A percentile compares a stretch with the other conserved stretches of the same genome.
Evolutionary conservation across 2,113 vertebrate genomes (phyloP).

Genomic region (Ardeotis arabs): DNA sequence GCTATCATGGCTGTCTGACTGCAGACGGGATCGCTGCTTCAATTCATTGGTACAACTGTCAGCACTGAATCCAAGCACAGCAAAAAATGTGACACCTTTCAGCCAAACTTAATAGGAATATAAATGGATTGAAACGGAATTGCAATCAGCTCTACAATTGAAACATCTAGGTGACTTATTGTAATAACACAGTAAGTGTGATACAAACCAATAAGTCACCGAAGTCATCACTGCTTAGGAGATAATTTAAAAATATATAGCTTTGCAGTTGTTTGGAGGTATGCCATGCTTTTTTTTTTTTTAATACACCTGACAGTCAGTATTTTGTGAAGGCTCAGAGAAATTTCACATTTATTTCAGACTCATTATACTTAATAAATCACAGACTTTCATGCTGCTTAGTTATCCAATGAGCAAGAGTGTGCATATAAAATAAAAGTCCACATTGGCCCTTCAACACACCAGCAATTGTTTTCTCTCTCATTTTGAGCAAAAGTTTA

Average conservation of each 20-base stretch:
- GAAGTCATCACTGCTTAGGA: not conserved
- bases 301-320: conserved; percentile 11
- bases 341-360: conserved; percentile 47
- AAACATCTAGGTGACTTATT: conserved; percentile 27
- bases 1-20: not conserved
- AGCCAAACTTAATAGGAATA: conserved; percentile 43
- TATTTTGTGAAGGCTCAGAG: conserved; percentile 1
- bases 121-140: conserved; percentile 28
- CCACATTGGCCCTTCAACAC: not conserved
- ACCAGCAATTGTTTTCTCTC: not conserved
- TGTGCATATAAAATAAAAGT: not conserved
- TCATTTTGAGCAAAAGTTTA: not conserved
- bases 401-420: not conserved
- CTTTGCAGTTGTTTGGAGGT: conserved; percentile 26
- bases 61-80: conserved; percentile 27
- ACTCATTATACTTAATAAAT: conserved; percentile 52
- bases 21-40: not conserved
- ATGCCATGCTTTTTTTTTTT: not conserved
- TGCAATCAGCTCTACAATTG: not conserved
- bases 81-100: conserved; percentile 27
- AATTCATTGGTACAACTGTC: not conserved
- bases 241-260: conserved; percentile 43
- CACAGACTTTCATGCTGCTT: not conserved
- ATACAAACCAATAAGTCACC: conserved; percentile 42
- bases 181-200: conserved; percentile 17